Evolutionary conservation across 2,113 vertebrate species (phyloP), one percentile per base, ranked within the genome.

Genomic region (Pseudorectes ferrugineus): DNA sequence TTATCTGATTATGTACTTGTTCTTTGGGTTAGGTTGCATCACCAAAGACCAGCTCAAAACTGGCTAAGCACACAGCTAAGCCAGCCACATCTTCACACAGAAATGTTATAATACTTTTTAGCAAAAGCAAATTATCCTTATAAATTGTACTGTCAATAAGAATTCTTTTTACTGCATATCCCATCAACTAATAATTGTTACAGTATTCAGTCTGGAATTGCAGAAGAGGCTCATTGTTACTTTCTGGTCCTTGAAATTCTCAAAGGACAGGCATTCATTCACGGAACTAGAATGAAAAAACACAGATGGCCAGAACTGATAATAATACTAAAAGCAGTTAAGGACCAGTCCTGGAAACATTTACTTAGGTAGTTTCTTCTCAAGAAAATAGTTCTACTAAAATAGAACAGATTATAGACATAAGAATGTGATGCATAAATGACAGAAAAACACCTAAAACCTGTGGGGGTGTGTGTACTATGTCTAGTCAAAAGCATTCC

Each of bases 181-280:
- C 58, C 88, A 78, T 73, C 88, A 92, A 76, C n/a, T 76, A 87
- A 71, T 89, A 71, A 76, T 87, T 67, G 29, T 74, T 78, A 74
- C 19, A 83, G 40, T 63, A 48, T 90, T 85, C 63, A 40, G 28
- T 35, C 61, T 88, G 54, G 57, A 95, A 66, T 58, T 79, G 35
- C 24, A 78, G 70, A 91, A 75, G 85, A 65, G 14, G 35, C 75
- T 94, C 55, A 74, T 89, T 78, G 54, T 81, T 88, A 15, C 42
- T 96, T 93, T 89, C 85, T 80, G 62, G 77, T 86, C n/a, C 52
- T 75, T 68, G 65, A 76, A 89, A 89, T 91, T 87, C 74, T 90
- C 84, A 71, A 95, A 93, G 74, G 38, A 43, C 42, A 57, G 29
- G 68, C 54, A 72, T 38, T 88, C 48, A 73, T n/a, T 52, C 92